Base-by-base conservation (phyloP, 2,113 vertebrate genomes). In the Hypanus sabinus region DNA sequence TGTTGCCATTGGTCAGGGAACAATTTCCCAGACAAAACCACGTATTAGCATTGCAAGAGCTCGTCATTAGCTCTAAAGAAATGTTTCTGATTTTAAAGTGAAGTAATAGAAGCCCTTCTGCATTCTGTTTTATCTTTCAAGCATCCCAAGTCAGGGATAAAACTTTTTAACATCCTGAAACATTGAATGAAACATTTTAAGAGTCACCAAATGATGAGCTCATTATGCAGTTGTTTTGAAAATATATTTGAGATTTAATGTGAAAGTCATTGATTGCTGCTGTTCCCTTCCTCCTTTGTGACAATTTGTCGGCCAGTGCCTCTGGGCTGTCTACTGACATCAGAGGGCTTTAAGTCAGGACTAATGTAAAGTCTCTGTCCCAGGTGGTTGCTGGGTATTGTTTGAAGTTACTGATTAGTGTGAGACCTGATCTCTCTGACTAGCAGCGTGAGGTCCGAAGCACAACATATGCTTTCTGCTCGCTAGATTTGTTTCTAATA, bases 401-500 rank as follows among this genome's bases (percentile, higher is more conserved):
- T 95, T 94, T 95, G 95, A 96, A 96, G 95, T 90, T 95, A 95
- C 95, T 96, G 96, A 96, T 94, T 96, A 96, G 96, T 94, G 94
- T 65, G 95, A 95, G 94, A 95, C 95, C 96, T 95, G 95, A 95
- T 95, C 95, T 94, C 95, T 94, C 94, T 77, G 81, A 57, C 75
- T 94, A 94, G 70, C 96, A 95, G 96, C 93, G 94, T 95, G 96
- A 94, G 95, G 95, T 95, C 94, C 94, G 94, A 95, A 95, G 94
- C 94, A 81, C 93, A 95, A 95, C 96, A 96, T 95, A 95, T 95
- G 95, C 96, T 95, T 95, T 95, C 95, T 94, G 94, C 95, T 96
- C 95, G 94, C 95, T 95, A 95, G 96, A 96, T 96, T 96, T 96
- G 96, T 97, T 95, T 96, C 94, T 95, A 94, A 95, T 96, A 96